Percentiles rank a stretch among this genome's conserved stretches.
Evolutionary conservation across 2,797 vertebrate genomes (phyloP).

Genomic region (Rhinogobio ventralis): DNA sequence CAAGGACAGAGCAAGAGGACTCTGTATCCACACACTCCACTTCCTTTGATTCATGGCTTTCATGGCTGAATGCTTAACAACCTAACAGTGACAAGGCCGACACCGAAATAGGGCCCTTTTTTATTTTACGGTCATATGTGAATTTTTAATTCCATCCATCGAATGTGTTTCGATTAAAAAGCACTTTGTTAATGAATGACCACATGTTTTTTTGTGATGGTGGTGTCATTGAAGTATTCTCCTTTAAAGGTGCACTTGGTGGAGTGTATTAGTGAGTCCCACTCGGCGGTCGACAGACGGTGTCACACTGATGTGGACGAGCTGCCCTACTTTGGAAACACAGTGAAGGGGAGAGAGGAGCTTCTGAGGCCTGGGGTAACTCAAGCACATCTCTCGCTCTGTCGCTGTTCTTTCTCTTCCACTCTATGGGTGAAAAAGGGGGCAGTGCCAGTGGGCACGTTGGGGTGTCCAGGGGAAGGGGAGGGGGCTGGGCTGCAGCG

Average conservation of each 20-base stretch:
- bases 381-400: conserved; percentile 33
- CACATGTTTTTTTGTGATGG: conserved; percentile 14
- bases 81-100: conserved; percentile 35
- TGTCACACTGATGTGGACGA: conserved; percentile 72
- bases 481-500: conserved; percentile 67
- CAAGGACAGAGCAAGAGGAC: conserved; percentile 55
- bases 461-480: conserved; percentile 54
- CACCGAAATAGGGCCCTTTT: conserved; percentile 17
- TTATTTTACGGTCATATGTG: conserved; percentile 17
- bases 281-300: conserved; percentile 58
- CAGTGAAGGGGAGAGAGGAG: conserved; percentile 49
- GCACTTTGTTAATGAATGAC: conserved; percentile 6
- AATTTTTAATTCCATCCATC: background rate
- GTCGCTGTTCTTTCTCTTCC: conserved; percentile 44
- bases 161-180: conserved; percentile 1
- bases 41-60: conserved; percentile 59
- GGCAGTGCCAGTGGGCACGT: conserved; percentile 62
- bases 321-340: conserved; percentile 72
- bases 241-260: conserved; percentile 44
- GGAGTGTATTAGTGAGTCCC: conserved; percentile 64
- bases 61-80: conserved; percentile 44
- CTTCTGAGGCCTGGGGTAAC: conserved; percentile 56
- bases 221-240: conserved; percentile 49
- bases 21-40: conserved; percentile 41
- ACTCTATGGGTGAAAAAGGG: conserved; percentile 61